Evolutionary conservation across 2,113 vertebrate genomes (phyloP).

Genomic region (Clupea harengus): DNA sequence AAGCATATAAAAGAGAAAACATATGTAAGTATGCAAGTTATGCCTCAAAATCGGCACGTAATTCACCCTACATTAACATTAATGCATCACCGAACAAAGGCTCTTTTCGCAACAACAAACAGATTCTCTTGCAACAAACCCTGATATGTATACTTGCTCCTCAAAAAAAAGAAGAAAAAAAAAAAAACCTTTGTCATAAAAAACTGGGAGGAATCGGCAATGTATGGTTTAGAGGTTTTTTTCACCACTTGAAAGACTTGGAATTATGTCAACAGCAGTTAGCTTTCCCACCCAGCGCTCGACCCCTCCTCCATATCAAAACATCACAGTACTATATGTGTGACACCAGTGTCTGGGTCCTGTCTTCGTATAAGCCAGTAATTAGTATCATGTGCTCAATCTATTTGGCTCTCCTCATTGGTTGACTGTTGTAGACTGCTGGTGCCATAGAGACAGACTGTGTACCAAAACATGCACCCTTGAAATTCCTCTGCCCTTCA

Average conservation of each 20-base stretch:
- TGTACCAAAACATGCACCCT: slow-evolving; percentile 5
- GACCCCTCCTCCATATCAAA: not conserved
- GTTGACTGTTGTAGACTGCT: not conserved
- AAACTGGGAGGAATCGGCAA: not conserved
- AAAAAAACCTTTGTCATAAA: not conserved
- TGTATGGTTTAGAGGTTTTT: not conserved
- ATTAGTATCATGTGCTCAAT: not conserved
- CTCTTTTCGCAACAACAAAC: not conserved
- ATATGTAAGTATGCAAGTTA: not conserved
- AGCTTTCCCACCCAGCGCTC: not conserved
- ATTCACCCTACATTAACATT: slow-evolving; percentile 12
- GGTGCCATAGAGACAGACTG: not conserved
- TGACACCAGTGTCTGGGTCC: not conserved
- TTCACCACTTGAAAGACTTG: not conserved
- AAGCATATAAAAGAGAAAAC: not conserved
- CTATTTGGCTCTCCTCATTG: not conserved
- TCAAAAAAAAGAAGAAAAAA: not conserved
- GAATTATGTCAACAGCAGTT: not conserved
- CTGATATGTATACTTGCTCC: slow-evolving; percentile 12
- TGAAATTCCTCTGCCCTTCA: not conserved
- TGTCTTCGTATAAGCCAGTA: not conserved
- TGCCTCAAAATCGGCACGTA: slow-evolving; percentile 11
- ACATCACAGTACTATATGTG: not conserved
- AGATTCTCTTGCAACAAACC: slow-evolving; percentile 11
- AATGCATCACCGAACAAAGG: slow-evolving; percentile 5